Evolutionary conservation across 2,113 vertebrate genomes (phyloP), one percentile per base, ranked within the genome.

Genomic region (Ciconia stormi): DNA sequence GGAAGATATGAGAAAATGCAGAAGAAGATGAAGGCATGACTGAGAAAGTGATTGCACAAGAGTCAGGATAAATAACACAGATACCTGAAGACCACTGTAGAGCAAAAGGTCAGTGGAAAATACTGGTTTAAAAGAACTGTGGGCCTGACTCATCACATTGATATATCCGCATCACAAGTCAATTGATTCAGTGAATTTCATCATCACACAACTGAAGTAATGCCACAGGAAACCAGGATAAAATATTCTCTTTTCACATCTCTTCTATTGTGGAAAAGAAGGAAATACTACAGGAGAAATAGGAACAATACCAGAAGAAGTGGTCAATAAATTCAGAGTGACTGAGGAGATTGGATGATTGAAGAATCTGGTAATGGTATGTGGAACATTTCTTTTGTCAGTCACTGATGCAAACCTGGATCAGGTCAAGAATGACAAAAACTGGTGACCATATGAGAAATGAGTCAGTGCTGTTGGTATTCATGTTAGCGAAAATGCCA

Each of bases 291-390:
- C 26, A 69, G 52, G 9, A 29, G 47, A 93, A 93, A 73, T 18
- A 82, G 46, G 32, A 93, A 76, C 81, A 89, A 91, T 82, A 91
- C 53, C 58, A 91, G 89, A 95, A 94, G 55, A 89, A 95, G 72
- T 76, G 56, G 70, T 72, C 61, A 73, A 62, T 92, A 95, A 89
- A 95, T 93, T 91, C 81, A 79, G 83, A 95, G 77, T 94, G 93
- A 95, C 89, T 95, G 96, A 84, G 58, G 25, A 89, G 78, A 89
- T 22, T 82, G 87, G 77, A 93, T 97, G 87, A 94, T 91, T 96
- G 95, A 97, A 89, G 93, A 96, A 95, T 32, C 53, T 50, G 49
- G 77, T 59, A 89, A 93, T 36, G 34, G 50, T 71, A 81, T 40
- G 80, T 93, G 85, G 96, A 95, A 92, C 69, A 66, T 78, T 95